Conservation (phyloP, 2,797 vertebrate genomes). For the Gephyroberyx darwinii region DNA sequence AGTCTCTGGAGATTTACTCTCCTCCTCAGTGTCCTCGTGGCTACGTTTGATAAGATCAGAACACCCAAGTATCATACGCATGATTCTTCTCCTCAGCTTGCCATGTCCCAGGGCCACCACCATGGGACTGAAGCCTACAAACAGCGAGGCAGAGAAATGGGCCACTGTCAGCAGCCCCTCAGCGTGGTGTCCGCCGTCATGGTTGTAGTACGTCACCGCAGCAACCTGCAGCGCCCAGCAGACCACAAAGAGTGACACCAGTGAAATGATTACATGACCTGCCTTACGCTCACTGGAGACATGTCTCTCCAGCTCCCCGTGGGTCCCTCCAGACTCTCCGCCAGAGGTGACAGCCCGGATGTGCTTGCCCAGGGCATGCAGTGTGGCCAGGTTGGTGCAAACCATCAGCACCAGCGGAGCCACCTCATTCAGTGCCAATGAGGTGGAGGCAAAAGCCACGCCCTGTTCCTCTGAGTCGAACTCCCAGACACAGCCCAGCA, state of each 20-base stretch:
- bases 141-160: constrained; percentile 83
- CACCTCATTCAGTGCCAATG: constrained; percentile 82
- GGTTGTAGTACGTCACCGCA: constrained; percentile 85
- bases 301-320: constrained; percentile 72
- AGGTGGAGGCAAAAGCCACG: constrained; percentile 76
- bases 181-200: constrained; percentile 74
- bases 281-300: constrained; percentile 81
- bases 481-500: constrained; percentile 84
- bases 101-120: constrained; percentile 84
- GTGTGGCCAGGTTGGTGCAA: constrained; percentile 79
- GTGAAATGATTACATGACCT: constrained; percentile 79
- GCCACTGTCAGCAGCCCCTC: constrained; percentile 81
- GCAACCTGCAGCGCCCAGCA: constrained; percentile 85
- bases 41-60: constrained; percentile 38
- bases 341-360: constrained; percentile 74
- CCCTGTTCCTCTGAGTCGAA: constrained; percentile 78
- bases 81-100: constrained; percentile 80
- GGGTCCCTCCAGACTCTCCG: constrained; percentile 40
- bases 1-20: constrained; percentile 18
- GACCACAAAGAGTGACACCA: constrained; percentile 82
- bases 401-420: constrained; percentile 84
- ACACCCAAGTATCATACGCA: constrained; percentile 61
- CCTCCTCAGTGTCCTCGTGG: background rate
- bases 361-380: constrained; percentile 80
- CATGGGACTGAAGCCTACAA: constrained; percentile 85